Evolutionary conservation across 2,797 vertebrate species (phyloP).

Genomic region (Microcaecilia unicolor): DNA sequence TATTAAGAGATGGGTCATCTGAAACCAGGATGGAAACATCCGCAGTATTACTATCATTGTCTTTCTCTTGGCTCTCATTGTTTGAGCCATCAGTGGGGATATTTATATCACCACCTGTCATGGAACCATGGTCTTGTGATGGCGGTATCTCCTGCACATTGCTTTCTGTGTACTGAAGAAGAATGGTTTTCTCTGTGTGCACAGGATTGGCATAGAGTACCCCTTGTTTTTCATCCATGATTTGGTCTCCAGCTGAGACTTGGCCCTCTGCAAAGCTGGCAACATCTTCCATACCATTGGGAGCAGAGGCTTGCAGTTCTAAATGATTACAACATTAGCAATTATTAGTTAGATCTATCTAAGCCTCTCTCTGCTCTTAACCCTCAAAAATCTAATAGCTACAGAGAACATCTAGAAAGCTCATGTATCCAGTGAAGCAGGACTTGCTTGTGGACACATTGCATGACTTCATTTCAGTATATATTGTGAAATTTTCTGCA

Average conservation of each 20-base stretch:
- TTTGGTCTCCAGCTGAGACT: slow-evolving; percentile 32
- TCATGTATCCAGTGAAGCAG: background rate
- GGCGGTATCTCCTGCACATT: slow-evolving; percentile 14
- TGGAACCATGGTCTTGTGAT: background rate
- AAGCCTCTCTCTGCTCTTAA: slow-evolving; percentile 5
- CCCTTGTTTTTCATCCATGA: slow-evolving; percentile 42
- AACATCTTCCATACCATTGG: slow-evolving; percentile 42
- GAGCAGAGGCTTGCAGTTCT: slow-evolving; percentile 46
- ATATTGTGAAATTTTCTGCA: too few relatives aligned
- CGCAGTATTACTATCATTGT: background rate
- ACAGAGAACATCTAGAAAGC: background rate
- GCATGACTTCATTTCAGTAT: background rate
- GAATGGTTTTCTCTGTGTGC: slow-evolving; percentile 22
- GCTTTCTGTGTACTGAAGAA: slow-evolving; percentile 15
- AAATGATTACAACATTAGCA: slow-evolving; percentile 62
- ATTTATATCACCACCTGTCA: background rate
- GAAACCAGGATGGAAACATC: too few relatives aligned
- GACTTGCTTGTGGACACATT: background rate
- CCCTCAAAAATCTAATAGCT: slow-evolving; percentile 9
- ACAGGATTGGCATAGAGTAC: slow-evolving; percentile 25
- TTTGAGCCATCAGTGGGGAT: background rate
- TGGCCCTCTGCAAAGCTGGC: slow-evolving; percentile 36
- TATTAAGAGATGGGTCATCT: too few relatives aligned
- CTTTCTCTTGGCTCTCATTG: slow-evolving; percentile 1
- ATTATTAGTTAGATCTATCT: slow-evolving; percentile 53